phyloP scores from a whole-genome alignment of 2,113 vertebrate species.

The cattle (Bos taurus) region ARS-UCD2.0 NC_037329.1:76038501-76039000 shows the following conservation, averaged over 20 bases:
- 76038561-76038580: background rate
- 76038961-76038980: background rate
- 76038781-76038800: background rate
- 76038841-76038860: background rate
- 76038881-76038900: background rate
- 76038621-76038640: background rate
- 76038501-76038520: fast-evolving
- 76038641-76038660: background rate
- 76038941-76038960: background rate
- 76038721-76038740: background rate
- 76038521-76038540: background rate
- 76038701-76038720: background rate
- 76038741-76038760: background rate
- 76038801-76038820: background rate
- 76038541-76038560: background rate
- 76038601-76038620: background rate
- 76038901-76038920: background rate
- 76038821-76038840: background rate
- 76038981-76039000: background rate
- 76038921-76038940: background rate
- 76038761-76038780: background rate
- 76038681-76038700: background rate
- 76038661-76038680: background rate
- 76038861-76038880: fast-evolving
- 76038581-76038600: background rate